Evolutionary conservation across 2,888 invertebrate genomes (phyloP).

Genomic region (Cephus rjabovi): DNA sequence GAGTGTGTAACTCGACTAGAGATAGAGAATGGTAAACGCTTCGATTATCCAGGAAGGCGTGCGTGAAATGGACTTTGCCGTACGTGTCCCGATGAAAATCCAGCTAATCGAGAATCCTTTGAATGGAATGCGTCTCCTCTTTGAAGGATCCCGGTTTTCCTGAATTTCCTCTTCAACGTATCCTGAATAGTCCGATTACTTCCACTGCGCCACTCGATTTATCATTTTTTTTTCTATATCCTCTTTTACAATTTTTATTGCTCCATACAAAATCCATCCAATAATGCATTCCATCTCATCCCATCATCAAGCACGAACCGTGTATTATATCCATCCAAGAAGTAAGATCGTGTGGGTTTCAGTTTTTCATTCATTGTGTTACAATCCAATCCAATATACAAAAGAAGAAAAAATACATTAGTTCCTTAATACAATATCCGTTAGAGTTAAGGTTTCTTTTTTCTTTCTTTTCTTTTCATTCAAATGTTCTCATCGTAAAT

Average conservation of each 20-base stretch:
- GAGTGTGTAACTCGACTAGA: neutral
- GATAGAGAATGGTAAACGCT: slow-evolving; percentile 9
- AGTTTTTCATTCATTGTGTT: slow-evolving; percentile 67
- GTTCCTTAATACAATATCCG: slow-evolving; percentile 39
- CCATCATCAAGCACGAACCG: slow-evolving; percentile 56
- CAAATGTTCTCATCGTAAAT: slow-evolving; percentile 40
- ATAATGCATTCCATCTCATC: slow-evolving; percentile 43
- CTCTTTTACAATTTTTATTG: slow-evolving; percentile 55
- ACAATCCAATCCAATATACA: slow-evolving; percentile 68
- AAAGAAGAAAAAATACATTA: slow-evolving; percentile 68
- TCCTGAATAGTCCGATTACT: slow-evolving; percentile 28
- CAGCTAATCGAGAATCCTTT: slow-evolving; percentile 26
- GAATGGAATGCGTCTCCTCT: slow-evolving; percentile 18
- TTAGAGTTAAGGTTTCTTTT: neutral
- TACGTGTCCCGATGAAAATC: slow-evolving; percentile 37
- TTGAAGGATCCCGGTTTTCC: slow-evolving; percentile 30
- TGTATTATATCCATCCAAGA: slow-evolving; percentile 65
- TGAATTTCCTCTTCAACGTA: slow-evolving; percentile 33
- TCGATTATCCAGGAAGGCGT: slow-evolving; percentile 1
- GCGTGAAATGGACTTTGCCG: slow-evolving; percentile 21
- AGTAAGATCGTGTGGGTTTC: slow-evolving; percentile 66
- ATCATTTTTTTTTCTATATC: slow-evolving; percentile 30
- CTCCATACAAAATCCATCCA: slow-evolving; percentile 53
- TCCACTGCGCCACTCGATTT: slow-evolving; percentile 15
- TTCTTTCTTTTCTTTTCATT: neutral